A percentile compares a stretch with the other conserved stretches of the same genome.
phyloP scores from a whole-genome alignment of 1,140 invertebrate species.

The Sitodiplosis mosellana region DNA sequence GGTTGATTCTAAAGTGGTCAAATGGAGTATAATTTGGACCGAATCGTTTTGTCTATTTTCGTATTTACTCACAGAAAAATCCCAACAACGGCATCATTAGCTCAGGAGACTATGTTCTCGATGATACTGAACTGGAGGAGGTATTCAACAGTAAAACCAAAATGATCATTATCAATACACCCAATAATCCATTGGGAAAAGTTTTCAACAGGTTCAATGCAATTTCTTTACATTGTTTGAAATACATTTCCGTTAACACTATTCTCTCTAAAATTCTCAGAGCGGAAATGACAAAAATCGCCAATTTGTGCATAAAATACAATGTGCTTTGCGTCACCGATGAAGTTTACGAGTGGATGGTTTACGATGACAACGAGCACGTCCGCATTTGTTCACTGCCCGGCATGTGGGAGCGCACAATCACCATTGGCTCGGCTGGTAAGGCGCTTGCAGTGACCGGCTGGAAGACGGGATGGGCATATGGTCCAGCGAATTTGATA shows the following conservation, averaged over 20 bases:
- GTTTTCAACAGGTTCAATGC: too few species aligned
- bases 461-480: slow-evolving; percentile 95
- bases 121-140: slow-evolving; percentile 58
- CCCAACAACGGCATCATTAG: slow-evolving; percentile 22
- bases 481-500: slow-evolving; percentile 67
- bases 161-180: slow-evolving; percentile 88
- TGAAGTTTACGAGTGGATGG: slow-evolving; percentile 97
- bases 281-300: slow-evolving; percentile 60
- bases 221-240: too few species aligned
- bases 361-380: slow-evolving; percentile 72
- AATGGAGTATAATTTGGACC: too few species aligned
- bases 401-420: slow-evolving; percentile 94
- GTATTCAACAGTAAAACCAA: slow-evolving; percentile 88
- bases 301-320: slow-evolving; percentile 77
- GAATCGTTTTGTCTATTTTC: too few species aligned
- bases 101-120: slow-evolving; percentile 79
- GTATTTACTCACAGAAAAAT: too few species aligned
- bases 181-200: slow-evolving; percentile 91
- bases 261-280: too few species aligned
- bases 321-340: slow-evolving; percentile 84
- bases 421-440: slow-evolving; percentile 93
- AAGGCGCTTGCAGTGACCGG: slow-evolving; percentile 97
- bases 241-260: too few species aligned
- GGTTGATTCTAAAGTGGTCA: too few species aligned
- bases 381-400: slow-evolving; percentile 83